These are phyloP conservation scores for Amblyopsis hoosieri DNA, from an alignment of 2,797 vertebrate species.

Conservation along the genomic window DNA sequence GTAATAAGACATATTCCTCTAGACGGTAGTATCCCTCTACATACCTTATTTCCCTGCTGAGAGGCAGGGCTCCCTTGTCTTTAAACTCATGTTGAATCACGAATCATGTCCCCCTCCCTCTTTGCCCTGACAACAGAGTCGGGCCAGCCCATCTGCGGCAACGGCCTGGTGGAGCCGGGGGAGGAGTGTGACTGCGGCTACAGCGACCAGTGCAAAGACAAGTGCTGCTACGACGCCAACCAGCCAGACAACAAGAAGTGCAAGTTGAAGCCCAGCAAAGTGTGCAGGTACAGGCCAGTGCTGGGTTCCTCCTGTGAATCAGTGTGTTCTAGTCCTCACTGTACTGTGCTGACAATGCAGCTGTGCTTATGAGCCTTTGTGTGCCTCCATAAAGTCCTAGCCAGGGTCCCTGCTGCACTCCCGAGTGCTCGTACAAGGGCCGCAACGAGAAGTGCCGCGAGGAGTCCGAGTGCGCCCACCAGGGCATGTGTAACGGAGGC, in stretches of 20 bases:
- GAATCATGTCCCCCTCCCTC: conserved; percentile 16
- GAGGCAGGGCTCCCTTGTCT: not conserved
- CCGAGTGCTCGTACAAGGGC: conserved; percentile 81
- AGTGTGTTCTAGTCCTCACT: too few relatives aligned
- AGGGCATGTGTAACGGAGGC: conserved; percentile 89
- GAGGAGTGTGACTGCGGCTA: conserved; percentile 98
- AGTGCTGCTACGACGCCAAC: conserved; percentile 94
- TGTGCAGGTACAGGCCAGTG: conserved; percentile 85
- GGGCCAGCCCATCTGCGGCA: conserved; percentile 97
- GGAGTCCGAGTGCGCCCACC: conserved; percentile 93
- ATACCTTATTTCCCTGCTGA: too few relatives aligned
- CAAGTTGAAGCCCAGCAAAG: conserved; percentile 87
- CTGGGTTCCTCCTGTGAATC: not conserved
- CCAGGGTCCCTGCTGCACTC: conserved; percentile 94
- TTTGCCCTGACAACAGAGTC: conserved; percentile 79
- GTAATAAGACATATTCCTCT: too few relatives aligned
- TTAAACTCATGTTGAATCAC: not conserved
- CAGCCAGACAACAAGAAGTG: conserved; percentile 91
- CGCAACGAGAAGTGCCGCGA: conserved; percentile 90
- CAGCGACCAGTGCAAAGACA: conserved; percentile 94
- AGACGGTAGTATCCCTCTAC: too few relatives aligned
- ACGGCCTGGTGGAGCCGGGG: conserved; percentile 94
- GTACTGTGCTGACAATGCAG: not conserved
- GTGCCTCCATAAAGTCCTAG: conserved; percentile 81
- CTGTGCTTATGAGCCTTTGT: not conserved